Conservation (phyloP, 1,140 invertebrate genomes). For the Acyrthosiphon pisum region DNA sequence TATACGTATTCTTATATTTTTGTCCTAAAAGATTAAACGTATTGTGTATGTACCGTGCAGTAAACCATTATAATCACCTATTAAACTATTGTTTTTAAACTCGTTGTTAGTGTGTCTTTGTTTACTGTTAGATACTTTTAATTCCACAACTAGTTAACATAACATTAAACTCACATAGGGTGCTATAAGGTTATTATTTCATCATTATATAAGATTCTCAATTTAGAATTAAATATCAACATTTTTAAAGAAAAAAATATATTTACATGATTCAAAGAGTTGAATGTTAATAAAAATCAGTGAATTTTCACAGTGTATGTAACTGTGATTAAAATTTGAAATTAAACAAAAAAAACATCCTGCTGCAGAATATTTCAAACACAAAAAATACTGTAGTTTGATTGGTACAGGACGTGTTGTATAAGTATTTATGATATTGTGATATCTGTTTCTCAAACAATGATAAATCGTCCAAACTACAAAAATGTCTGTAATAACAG, state of each 20-base stretch:
- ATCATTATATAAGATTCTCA: neutral
- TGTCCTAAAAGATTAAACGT: too few species aligned
- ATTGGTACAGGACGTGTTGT: too few species aligned
- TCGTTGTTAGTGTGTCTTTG: neutral
- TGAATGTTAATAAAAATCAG: neutral
- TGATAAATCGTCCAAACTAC: neutral
- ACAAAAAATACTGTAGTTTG: too few species aligned
- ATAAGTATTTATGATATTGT: neutral
- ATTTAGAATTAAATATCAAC: neutral
- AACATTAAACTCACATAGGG: neutral
- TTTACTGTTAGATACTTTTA: neutral
- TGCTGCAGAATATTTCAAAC: neutral
- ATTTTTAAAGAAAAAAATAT: neutral
- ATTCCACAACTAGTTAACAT: neutral
- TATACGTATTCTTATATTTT: neutral
- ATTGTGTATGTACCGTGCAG: neutral
- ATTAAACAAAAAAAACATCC: neutral
- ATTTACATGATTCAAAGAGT: neutral
- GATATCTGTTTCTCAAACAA: neutral
- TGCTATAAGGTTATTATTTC: neutral
- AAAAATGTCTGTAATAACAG: neutral
- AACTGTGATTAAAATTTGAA: neutral
- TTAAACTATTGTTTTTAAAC: neutral
- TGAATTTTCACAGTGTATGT: neutral
- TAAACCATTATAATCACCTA: neutral